phyloP scores from a whole-genome alignment of 1,140 invertebrate species.

The Cyphomyrmex costatus region DNA sequence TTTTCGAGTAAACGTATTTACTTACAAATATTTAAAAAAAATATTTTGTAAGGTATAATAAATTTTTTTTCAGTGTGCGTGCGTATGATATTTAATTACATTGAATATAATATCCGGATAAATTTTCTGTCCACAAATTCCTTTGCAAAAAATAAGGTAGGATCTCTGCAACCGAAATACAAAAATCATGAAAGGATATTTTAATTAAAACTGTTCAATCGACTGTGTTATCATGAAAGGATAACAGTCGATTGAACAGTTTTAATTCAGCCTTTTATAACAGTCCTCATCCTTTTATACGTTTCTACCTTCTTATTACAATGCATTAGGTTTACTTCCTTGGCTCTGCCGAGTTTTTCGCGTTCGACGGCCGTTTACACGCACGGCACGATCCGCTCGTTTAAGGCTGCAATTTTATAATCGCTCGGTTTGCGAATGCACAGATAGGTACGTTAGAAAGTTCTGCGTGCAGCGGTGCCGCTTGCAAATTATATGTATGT shows the following conservation, averaged over 20 bases:
- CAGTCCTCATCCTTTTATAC: neutral
- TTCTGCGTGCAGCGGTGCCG: constrained; percentile 12
- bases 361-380: constrained; percentile 1
- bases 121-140: neutral
- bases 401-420: constrained; percentile 40
- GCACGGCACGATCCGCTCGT: constrained; percentile 12
- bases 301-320: neutral
- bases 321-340: neutral
- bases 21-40: too few relatives aligned
- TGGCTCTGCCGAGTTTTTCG: neutral
- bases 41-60: too few relatives aligned
- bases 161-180: neutral
- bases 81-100: neutral
- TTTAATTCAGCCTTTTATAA: neutral
- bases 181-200: too few relatives aligned
- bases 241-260: too few relatives aligned
- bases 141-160: neutral
- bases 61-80: too few relatives aligned
- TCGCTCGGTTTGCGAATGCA: constrained; percentile 15
- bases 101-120: neutral
- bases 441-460: constrained; percentile 48
- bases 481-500: constrained; percentile 32
- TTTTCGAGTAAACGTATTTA: too few relatives aligned
- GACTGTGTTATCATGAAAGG: too few relatives aligned
- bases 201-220: too few relatives aligned